Percentiles rank a stretch among this genome's conserved stretches.
Conservation (phyloP, 2,888 invertebrate species). For the Cosmia trapezina region DNA sequence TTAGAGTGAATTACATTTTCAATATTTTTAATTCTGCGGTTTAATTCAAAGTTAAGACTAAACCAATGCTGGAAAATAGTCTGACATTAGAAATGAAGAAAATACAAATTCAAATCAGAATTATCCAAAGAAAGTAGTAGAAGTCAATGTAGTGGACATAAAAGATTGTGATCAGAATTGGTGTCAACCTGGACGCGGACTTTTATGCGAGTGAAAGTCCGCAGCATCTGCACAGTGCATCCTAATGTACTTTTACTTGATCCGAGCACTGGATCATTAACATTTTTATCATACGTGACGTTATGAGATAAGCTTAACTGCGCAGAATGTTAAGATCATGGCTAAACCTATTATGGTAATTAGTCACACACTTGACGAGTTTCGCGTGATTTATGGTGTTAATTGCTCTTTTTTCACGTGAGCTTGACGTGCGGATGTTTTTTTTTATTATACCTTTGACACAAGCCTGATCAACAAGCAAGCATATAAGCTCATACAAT, state of each 20-base stretch:
- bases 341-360: conserved; percentile 64
- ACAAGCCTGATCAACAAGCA: neutral
- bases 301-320: conserved; percentile 66
- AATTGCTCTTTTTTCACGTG: conserved; percentile 40
- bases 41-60: neutral
- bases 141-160: conserved; percentile 49
- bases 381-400: conserved; percentile 41
- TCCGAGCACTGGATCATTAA: conserved; percentile 40
- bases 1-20: too few relatives aligned
- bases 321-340: conserved; percentile 75
- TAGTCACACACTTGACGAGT: conserved; percentile 48
- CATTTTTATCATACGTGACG: conserved; percentile 58
- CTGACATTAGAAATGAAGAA: conserved; percentile 11
- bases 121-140: conserved; percentile 43
- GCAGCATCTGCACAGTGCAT: conserved; percentile 69
- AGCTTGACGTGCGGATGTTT: conserved; percentile 7
- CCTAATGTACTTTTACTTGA: conserved; percentile 70
- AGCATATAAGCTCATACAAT: conserved; percentile 20
- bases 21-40: neutral
- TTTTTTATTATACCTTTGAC: conserved; percentile 47
- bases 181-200: conserved; percentile 69
- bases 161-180: conserved; percentile 65
- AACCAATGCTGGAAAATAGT: neutral
- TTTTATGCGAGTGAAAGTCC: conserved; percentile 69
- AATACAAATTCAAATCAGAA: conserved; percentile 18